phyloP scores from a whole-genome alignment of 2,113 vertebrate species.

The Panurus biarmicus region DNA sequence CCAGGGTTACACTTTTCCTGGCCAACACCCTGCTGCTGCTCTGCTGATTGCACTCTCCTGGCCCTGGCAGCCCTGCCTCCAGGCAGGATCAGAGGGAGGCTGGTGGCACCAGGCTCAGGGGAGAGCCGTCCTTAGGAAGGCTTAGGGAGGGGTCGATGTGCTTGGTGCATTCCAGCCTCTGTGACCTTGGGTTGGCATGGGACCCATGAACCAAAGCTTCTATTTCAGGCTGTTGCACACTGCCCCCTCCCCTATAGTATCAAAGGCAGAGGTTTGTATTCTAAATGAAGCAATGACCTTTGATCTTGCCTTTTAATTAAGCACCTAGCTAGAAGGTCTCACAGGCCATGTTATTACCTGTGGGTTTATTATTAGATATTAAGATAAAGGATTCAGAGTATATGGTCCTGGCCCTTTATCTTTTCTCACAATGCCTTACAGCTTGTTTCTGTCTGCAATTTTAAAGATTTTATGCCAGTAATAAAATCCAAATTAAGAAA shows the following conservation, averaged over 20 bases:
- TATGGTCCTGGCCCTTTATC: background rate
- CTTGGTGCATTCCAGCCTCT: background rate
- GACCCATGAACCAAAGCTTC: background rate
- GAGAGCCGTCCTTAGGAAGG: background rate
- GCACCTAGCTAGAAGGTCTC: background rate
- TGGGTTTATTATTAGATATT: constrained; percentile 23
- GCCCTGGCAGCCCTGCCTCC: background rate
- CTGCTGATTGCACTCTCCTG: background rate
- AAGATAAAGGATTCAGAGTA: background rate
- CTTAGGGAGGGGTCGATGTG: fast-evolving
- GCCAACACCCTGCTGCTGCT: background rate
- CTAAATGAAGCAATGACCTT: constrained; percentile 34
- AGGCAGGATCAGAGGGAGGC: background rate
- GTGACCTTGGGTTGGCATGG: background rate
- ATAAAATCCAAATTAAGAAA: constrained; percentile 23
- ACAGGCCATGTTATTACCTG: background rate
- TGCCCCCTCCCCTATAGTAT: background rate
- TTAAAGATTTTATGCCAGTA: background rate
- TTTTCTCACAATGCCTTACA: background rate
- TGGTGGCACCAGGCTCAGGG: background rate
- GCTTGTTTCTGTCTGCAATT: background rate
- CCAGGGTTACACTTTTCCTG: background rate
- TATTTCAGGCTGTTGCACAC: background rate
- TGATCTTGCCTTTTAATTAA: constrained; percentile 51
- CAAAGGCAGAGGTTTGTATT: constrained; percentile 10